Conservation (phyloP, 2,888 invertebrate species). For the Noctua janthe region DNA sequence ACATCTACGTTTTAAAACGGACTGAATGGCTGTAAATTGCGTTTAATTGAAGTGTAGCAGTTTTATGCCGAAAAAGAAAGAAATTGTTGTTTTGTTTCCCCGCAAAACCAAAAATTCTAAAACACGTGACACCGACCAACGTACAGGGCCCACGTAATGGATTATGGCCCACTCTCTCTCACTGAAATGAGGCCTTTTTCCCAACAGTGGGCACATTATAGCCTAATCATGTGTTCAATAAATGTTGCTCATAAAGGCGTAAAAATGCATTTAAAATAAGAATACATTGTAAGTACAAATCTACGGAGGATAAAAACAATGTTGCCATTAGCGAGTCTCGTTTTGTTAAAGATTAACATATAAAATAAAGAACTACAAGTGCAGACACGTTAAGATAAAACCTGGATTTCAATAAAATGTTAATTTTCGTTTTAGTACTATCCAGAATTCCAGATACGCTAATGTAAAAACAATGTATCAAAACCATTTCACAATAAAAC, state of each 20-base stretch:
- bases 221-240: not conserved
- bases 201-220: not conserved
- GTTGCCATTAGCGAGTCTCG: not conserved
- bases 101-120: not conserved
- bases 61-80: no score
- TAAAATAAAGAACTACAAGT: not conserved
- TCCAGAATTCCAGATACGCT: not conserved
- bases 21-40: not conserved
- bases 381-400: not conserved
- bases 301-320: not conserved
- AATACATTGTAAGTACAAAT: not conserved
- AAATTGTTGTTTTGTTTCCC: not conserved
- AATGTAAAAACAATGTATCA: slow-evolving; percentile 28
- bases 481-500: not conserved
- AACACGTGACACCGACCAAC: not conserved
- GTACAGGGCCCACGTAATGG: not conserved
- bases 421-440: not conserved
- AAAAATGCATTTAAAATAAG: not conserved
- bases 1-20: not conserved
- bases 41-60: not conserved
- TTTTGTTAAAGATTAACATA: not conserved
- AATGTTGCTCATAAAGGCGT: not conserved
- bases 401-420: not conserved
- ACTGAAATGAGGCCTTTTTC: not conserved
- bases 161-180: not conserved